Conservation (phyloP, 2,113 vertebrate species). For the Athene cunicularia region DNA sequence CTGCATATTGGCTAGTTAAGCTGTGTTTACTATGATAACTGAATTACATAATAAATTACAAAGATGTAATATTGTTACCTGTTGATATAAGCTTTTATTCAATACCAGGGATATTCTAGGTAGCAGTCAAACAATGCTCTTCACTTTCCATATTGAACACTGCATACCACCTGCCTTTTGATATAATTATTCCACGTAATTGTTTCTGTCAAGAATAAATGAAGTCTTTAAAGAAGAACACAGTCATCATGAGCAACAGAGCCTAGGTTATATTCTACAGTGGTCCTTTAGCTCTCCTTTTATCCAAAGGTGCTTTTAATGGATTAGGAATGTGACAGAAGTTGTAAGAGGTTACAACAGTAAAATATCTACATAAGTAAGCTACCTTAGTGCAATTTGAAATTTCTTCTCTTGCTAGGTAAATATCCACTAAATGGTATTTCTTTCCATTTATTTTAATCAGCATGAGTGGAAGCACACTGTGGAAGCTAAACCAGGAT, state of each 20-base stretch:
- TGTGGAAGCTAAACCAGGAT: neutral
- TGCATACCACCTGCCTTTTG: conserved; percentile 57
- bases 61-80: neutral
- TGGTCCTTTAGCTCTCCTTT: conserved; percentile 21
- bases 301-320: conserved; percentile 27
- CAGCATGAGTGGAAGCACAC: neutral
- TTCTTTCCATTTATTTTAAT: conserved; percentile 39
- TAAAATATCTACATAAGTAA: neutral
- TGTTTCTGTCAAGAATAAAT: conserved; percentile 77
- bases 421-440: neutral
- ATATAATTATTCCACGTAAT: conserved; percentile 76
- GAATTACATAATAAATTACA: conserved; percentile 64
- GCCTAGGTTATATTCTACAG: conserved; percentile 54
- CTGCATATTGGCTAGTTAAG: conserved; percentile 28
- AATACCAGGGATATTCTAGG: neutral
- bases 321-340: conserved; percentile 15
- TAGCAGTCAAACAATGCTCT: conserved; percentile 47
- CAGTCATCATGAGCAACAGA: conserved; percentile 59
- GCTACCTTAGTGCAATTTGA: neutral
- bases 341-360: neutral
- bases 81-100: conserved; percentile 61
- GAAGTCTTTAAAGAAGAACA: conserved; percentile 74
- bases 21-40: conserved; percentile 20
- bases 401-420: neutral
- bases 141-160: conserved; percentile 54